Base-by-base conservation (phyloP, 2,113 vertebrate genomes). In the Nipponia nippon region DNA sequence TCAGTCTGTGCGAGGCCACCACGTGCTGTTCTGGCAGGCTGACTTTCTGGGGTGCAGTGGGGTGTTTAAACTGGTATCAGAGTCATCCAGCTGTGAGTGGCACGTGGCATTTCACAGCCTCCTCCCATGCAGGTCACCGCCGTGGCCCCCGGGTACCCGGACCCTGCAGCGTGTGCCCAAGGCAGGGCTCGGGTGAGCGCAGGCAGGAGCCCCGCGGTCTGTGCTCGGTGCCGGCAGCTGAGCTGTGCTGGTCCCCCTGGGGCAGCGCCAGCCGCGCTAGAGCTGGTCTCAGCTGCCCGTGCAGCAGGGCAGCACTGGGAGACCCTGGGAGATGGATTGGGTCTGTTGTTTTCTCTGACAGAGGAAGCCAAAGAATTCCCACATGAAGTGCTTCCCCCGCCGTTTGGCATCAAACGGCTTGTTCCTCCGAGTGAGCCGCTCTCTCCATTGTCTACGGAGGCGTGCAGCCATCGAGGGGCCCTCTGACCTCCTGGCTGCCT, bases 301-400 rank as follows among this genome's bases (percentile, higher is more conserved):
- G 75, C 67, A 90, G 59, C 83, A 17, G 1, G 89, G 83, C 92
- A 65, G 86, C 88, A 8, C 85, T 97, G 96, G 94, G 91, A 92
- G 59, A 81, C 83, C 65, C 75, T 62, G 76, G 75, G 93, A 95
- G 93, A 85, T 69, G 91, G 70, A 80, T 70, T n/a, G 65, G 53
- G 23, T 83, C 91, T 83, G 83, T 96, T 95, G 83, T 93, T 96
- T 86, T 87, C 90, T 81, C 69, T 87, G 65, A 72, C 83, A 77
- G 91, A 92, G 81, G 87, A 79, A 77, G 65, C 87, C 78, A 88
- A 95, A 97, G 94, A 95, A 96, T 95, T 95, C 95, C 89, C 90
- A 67, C 81, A 40, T 89, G 73, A 92, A 95, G 89, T 27, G 36
- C 67, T 95, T 93, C 66, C 69, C 89, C 95, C 6, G 77, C 93